Percentiles rank a stretch among this genome's conserved stretches.
Conservation (phyloP, 2,113 vertebrate genomes). For the Mus spicilegus region DNA sequence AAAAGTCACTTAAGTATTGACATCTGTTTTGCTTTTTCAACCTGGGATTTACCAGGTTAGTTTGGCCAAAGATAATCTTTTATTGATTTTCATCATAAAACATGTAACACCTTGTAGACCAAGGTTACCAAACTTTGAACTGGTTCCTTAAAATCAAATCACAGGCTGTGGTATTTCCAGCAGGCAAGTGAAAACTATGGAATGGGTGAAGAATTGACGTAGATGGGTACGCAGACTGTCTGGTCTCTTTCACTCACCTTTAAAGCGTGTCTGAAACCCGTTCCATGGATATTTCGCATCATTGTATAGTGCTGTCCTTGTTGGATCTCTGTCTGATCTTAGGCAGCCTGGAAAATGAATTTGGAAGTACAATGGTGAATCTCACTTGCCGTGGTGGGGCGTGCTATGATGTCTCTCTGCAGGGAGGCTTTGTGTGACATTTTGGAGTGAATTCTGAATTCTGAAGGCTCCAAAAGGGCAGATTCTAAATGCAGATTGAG, state of each 20-base stretch:
- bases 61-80: background rate
- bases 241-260: background rate
- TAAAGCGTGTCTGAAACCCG: background rate
- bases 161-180: background rate
- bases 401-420: background rate
- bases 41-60: conserved; percentile 1
- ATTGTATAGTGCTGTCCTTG: background rate
- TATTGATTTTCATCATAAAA: background rate
- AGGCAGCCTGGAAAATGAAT: background rate
- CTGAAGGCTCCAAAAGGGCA: conserved; percentile 67
- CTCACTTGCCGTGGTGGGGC: background rate
- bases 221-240: background rate
- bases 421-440: conserved; percentile 47
- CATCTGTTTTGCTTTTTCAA: background rate
- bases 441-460: conserved; percentile 65
- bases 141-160: conserved; percentile 11
- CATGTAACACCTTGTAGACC: background rate
- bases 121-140: background rate
- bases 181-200: background rate
- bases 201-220: background rate
- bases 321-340: background rate
- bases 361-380: background rate
- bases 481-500: conserved; percentile 70
- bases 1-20: background rate
- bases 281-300: background rate